These are phyloP conservation scores for Eupithecia abbreviata DNA, from an alignment of 2,888 invertebrate species.

Conservation along the genomic window DNA sequence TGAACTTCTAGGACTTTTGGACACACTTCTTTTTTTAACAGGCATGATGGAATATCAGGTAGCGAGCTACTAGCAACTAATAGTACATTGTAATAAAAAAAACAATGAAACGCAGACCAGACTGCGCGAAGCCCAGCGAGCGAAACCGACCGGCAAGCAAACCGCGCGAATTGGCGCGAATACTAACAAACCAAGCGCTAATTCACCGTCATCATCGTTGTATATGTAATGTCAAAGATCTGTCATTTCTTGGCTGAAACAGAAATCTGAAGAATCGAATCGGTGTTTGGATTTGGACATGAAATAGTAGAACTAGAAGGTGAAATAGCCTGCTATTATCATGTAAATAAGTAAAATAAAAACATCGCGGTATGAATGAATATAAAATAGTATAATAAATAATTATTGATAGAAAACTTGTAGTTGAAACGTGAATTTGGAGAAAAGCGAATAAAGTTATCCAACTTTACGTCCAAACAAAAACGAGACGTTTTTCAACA, in stretches of 20 bases:
- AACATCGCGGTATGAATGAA: too few species aligned
- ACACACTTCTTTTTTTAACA: slow-evolving; percentile 46
- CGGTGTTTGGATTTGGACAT: not conserved
- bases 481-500: not conserved
- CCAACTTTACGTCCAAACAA: not conserved
- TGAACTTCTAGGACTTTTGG: slow-evolving; percentile 40
- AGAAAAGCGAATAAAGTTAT: not conserved
- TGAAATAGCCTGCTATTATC: not conserved
- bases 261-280: not conserved
- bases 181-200: not conserved
- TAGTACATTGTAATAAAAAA: not conserved
- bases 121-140: too few species aligned
- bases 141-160: not conserved
- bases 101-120: not conserved
- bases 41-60: slow-evolving; percentile 44
- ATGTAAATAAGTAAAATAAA: too few species aligned
- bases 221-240: not conserved
- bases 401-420: not conserved
- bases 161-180: not conserved
- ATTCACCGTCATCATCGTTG: not conserved
- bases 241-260: not conserved
- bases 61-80: not conserved
- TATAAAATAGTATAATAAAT: not conserved
- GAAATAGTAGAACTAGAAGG: not conserved
- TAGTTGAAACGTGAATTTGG: not conserved